Evolutionary conservation across 1,140 invertebrate genomes (phyloP).

Genomic region (Microvelia longipes): DNA sequence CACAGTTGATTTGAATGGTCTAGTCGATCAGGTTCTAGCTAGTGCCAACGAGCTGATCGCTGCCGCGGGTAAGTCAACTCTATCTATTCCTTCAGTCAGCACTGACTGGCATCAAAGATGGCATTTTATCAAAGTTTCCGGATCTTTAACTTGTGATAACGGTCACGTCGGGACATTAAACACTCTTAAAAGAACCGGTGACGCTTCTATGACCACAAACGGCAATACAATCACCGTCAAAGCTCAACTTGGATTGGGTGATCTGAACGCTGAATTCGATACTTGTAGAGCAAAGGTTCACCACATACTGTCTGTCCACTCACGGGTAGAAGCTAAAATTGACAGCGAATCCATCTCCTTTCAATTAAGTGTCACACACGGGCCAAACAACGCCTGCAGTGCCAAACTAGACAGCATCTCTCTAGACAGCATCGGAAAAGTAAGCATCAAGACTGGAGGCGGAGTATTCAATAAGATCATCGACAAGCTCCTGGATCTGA

Average conservation of each 20-base stretch:
- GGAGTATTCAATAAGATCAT: constrained; percentile 7
- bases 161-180: background rate
- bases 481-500: constrained; percentile 4
- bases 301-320: constrained; percentile 1
- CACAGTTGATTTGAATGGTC: constrained; percentile 6
- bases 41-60: background rate
- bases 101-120: constrained; percentile 7
- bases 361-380: constrained; percentile 1
- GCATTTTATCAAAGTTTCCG: constrained; percentile 10
- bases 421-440: background rate
- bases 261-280: background rate
- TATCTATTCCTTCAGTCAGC: background rate
- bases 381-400: background rate
- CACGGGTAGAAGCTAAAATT: constrained; percentile 4
- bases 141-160: constrained; percentile 4
- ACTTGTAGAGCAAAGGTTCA: constrained; percentile 5
- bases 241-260: constrained; percentile 2
- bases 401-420: constrained; percentile 1
- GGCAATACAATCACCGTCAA: constrained; percentile 4
- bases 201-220: constrained; percentile 5
- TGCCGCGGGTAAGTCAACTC: background rate
- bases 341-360: constrained; percentile 6
- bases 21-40: constrained; percentile 4
- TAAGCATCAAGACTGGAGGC: constrained; percentile 8
- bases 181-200: constrained; percentile 6